Conservation (phyloP, 2,113 vertebrate species). For the Papio anubis region DNA sequence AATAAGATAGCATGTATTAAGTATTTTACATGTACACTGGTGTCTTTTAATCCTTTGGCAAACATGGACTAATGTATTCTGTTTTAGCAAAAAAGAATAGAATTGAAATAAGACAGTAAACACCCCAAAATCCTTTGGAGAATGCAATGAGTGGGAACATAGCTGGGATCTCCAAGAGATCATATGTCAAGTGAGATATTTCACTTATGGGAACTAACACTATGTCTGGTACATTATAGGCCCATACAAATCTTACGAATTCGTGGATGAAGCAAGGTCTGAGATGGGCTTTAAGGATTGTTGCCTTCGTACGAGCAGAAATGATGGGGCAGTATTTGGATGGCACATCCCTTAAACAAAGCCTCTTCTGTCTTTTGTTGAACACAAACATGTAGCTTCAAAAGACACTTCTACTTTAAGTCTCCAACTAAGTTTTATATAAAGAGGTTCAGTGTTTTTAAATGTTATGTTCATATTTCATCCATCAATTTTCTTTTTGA, state of each 20-base stretch:
- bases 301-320: not conserved
- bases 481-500: conserved; percentile 50
- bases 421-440: not conserved
- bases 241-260: not conserved
- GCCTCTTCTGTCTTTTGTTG: not conserved
- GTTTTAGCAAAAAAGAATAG: not conserved
- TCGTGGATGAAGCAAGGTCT: not conserved
- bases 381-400: not conserved
- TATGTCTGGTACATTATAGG: accelerated
- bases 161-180: not conserved
- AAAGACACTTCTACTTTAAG: conserved; percentile 21
- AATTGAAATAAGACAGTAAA: not conserved
- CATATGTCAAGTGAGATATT: not conserved
- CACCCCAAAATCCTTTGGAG: not conserved
- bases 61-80: not conserved
- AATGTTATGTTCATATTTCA: conserved; percentile 63
- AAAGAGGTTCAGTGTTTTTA: conserved; percentile 10
- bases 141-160: not conserved
- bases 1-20: not conserved
- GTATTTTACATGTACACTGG: not conserved
- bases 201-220: not conserved
- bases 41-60: not conserved
- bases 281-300: not conserved
- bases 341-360: not conserved
- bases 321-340: not conserved